Evolutionary conservation across 2,113 vertebrate species (phyloP).

Genomic region (Micronisus gabar): DNA sequence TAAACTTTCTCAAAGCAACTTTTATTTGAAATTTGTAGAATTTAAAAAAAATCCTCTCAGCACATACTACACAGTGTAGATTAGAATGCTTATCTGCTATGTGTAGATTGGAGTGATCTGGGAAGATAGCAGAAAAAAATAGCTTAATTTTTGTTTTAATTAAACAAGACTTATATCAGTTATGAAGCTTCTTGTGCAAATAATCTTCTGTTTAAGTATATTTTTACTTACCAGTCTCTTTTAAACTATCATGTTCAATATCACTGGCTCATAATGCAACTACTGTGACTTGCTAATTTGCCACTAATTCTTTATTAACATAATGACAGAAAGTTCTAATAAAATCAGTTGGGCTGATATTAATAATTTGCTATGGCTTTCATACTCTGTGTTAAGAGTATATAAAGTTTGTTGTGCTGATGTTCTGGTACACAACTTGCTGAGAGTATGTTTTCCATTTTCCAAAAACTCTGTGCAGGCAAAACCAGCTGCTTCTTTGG

Average conservation of each 20-base stretch:
- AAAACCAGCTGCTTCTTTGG: background rate
- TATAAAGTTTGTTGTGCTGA: background rate
- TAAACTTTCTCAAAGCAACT: background rate
- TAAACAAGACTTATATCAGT: background rate
- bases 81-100: background rate
- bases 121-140: background rate
- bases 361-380: background rate
- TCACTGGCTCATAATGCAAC: background rate
- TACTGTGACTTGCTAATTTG: background rate
- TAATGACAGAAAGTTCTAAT: background rate
- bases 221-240: slow-evolving; percentile 3
- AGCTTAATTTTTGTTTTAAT: slow-evolving; percentile 18
- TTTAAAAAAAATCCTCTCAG: background rate
- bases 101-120: background rate
- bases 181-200: background rate
- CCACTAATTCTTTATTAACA: slow-evolving; percentile 25
- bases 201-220: background rate
- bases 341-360: slow-evolving; percentile 9
- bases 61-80: background rate
- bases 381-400: background rate
- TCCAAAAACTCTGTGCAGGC: background rate
- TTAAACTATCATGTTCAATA: background rate
- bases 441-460: background rate
- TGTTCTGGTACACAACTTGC: background rate
- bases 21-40: background rate